Percentiles rank a stretch among this genome's conserved stretches.
Evolutionary conservation across 2,888 invertebrate genomes (phyloP).

Genomic region (Dendrolimus pini): DNA sequence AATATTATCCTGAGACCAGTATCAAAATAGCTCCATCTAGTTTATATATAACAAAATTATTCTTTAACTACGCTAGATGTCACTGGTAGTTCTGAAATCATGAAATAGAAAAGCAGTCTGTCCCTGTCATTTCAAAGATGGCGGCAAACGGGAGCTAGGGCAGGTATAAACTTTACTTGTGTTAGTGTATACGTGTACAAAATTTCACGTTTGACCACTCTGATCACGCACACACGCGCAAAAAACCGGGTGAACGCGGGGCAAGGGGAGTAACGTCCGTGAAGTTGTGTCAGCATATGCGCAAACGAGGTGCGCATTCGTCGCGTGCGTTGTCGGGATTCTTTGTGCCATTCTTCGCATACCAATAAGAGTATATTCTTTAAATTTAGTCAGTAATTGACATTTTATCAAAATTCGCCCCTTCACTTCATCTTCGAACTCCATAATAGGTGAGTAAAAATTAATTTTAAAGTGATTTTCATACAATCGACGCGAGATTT

Average conservation of each 20-base stretch:
- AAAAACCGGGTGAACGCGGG: slow-evolving; percentile 65
- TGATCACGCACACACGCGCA: slow-evolving; percentile 53
- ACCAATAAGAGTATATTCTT: slow-evolving; percentile 88
- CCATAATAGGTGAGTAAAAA: slow-evolving; percentile 85
- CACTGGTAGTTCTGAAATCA: slow-evolving; percentile 25
- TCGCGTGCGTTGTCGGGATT: slow-evolving; percentile 96
- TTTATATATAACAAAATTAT: neutral
- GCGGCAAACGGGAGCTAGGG: slow-evolving; percentile 68
- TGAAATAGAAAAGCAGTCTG: slow-evolving; percentile 37
- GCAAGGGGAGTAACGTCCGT: slow-evolving; percentile 72
- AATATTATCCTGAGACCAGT: too few relatives aligned
- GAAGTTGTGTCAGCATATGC: slow-evolving; percentile 86
- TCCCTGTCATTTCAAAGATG: slow-evolving; percentile 64
- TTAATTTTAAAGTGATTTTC: slow-evolving; percentile 74
- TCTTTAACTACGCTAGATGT: slow-evolving; percentile 31
- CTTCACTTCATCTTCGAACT: slow-evolving; percentile 78
- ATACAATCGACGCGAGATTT: slow-evolving; percentile 79
- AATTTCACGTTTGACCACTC: slow-evolving; percentile 78
- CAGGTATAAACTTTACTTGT: slow-evolving; percentile 62
- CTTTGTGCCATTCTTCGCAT: slow-evolving; percentile 98
- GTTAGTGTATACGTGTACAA: slow-evolving; percentile 60
- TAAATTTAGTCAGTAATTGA: slow-evolving; percentile 83
- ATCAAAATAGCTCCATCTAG: slow-evolving; percentile 18
- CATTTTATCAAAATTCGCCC: slow-evolving; percentile 80
- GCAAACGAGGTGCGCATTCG: slow-evolving; percentile 88